These are phyloP conservation scores for Urocolius indicus DNA, from an alignment of 2,113 vertebrate genomes.

Conservation along the genomic window DNA sequence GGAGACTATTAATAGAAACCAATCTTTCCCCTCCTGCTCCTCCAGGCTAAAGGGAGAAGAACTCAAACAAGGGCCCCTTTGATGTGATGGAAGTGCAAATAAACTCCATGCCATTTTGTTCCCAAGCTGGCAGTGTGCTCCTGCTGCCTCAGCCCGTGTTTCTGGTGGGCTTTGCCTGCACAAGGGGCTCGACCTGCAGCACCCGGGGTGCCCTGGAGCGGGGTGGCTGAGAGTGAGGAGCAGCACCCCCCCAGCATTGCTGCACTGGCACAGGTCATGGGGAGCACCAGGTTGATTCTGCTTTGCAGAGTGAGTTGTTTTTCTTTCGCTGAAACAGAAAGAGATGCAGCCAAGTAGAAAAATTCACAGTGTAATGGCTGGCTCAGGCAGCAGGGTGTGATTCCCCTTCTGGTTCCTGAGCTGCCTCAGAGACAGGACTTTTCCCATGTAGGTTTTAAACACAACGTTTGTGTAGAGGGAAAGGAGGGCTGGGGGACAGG, in stretches of 20 bases:
- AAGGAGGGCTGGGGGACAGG: neutral
- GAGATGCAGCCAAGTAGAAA: neutral
- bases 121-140: neutral
- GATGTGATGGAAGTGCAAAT: conserved; percentile 46
- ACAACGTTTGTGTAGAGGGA: neutral
- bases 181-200: neutral
- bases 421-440: neutral
- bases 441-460: neutral
- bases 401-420: neutral
- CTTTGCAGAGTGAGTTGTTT: neutral
- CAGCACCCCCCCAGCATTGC: neutral
- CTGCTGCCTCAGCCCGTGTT: neutral
- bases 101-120: neutral
- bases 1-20: conserved; percentile 63
- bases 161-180: neutral
- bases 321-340: neutral
- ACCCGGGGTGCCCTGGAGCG: neutral
- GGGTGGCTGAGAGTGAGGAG: neutral
- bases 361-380: neutral
- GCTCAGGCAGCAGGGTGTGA: neutral
- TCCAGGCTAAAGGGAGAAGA: conserved; percentile 47
- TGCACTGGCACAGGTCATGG: fast-evolving
- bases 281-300: neutral
- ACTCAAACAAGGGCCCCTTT: conserved; percentile 57
- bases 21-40: conserved; percentile 52